Conservation (phyloP, 2,113 vertebrate genomes). For the Anhinga rufa region DNA sequence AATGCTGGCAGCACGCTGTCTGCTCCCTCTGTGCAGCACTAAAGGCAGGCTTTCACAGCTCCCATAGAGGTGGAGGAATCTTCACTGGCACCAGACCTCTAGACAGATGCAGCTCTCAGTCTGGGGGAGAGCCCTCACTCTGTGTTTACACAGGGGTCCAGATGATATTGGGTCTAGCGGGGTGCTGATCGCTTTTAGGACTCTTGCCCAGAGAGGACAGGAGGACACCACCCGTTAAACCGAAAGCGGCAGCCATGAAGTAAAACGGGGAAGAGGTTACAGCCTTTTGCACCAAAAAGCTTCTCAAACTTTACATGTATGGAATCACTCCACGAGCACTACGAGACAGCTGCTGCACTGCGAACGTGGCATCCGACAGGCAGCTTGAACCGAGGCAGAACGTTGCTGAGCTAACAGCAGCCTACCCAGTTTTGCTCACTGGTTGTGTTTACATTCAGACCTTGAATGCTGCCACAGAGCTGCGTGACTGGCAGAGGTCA, state of each 20-base stretch:
- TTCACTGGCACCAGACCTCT: not conserved
- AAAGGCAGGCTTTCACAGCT: not conserved
- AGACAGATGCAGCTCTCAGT: not conserved
- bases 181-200: not conserved
- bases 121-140: not conserved
- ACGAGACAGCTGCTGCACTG: accelerated
- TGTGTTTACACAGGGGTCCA: not conserved
- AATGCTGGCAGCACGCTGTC: not conserved
- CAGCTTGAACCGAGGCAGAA: not conserved
- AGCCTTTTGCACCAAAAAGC: not conserved
- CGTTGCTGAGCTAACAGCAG: not conserved
- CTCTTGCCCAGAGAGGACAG: not conserved
- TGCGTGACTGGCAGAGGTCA: not conserved
- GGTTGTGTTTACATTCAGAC: not conserved
- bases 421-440: not conserved
- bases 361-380: not conserved
- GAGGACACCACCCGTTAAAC: not conserved
- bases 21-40: not conserved
- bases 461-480: not conserved
- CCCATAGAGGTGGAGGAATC: not conserved
- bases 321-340: not conserved
- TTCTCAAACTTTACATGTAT: accelerated
- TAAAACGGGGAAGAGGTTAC: not conserved
- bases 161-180: not conserved
- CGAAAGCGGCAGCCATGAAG: not conserved